A percentile compares a stretch with the other conserved stretches of the same genome.
Conservation (phyloP, 2,113 vertebrate species). For the Channa maculata region DNA sequence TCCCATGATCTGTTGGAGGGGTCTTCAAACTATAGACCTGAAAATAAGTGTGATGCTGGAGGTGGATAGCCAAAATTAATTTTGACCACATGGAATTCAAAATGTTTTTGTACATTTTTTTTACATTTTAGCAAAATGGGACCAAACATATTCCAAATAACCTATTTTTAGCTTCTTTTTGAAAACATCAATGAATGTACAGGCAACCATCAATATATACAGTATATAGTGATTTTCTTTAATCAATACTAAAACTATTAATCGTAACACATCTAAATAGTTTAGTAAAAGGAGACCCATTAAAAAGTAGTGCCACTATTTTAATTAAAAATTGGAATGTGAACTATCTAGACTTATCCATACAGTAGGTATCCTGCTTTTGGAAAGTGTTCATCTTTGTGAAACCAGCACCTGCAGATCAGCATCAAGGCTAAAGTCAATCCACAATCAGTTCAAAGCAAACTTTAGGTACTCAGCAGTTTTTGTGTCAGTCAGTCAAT, state of each 20-base stretch:
- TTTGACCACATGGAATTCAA: not conserved
- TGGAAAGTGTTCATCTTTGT: slow-evolving; percentile 39
- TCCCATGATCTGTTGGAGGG: too few species aligned
- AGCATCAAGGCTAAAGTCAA: slow-evolving; percentile 34
- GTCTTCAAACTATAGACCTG: too few species aligned
- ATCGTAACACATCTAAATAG: not conserved
- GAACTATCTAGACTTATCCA: not conserved
- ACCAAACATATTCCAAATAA: too few species aligned
- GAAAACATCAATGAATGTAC: too few species aligned
- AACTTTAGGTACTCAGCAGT: not conserved
- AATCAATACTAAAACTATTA: not conserved
- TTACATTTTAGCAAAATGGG: too few species aligned
- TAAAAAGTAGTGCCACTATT: not conserved
- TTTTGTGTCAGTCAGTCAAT: not conserved
- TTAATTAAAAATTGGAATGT: not conserved
- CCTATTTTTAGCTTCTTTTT: too few species aligned
- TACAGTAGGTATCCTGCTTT: not conserved
- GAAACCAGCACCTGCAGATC: slow-evolving; percentile 50
- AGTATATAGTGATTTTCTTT: not conserved
- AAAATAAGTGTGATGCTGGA: not conserved
- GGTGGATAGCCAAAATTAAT: not conserved
- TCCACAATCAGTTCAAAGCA: slow-evolving; percentile 49
- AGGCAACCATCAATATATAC: too few species aligned
- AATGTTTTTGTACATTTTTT: too few species aligned
- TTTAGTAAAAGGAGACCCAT: not conserved